A percentile compares a stretch with the other conserved stretches of the same genome.
Conservation (phyloP, 2,113 vertebrate genomes). For the Chelonoidis abingdonii region DNA sequence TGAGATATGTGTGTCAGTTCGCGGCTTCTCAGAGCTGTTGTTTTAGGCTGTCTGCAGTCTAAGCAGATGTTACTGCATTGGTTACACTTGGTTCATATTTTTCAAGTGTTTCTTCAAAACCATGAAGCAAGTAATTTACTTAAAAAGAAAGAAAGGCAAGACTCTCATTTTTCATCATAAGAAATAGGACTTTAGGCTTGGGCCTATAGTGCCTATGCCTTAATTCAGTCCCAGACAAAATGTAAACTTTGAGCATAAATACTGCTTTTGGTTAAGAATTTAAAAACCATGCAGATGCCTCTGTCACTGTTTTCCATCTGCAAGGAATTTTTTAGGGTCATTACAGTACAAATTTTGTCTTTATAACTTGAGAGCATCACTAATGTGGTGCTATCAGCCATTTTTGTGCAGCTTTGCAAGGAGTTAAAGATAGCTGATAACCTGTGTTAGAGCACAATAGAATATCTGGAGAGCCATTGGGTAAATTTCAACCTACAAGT, state of each 20-base stretch:
- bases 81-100: neutral
- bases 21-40: neutral
- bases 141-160: neutral
- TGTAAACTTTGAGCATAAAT: neutral
- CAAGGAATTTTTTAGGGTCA: neutral
- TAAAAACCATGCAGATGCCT: fast-evolving
- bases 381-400: neutral
- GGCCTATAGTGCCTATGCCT: neutral
- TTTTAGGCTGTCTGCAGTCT: neutral
- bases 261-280: neutral
- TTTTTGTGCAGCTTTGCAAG: neutral
- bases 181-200: neutral
- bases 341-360: neutral
- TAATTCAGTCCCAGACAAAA: neutral
- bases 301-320: fast-evolving
- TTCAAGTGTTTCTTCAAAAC: neutral
- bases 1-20: neutral
- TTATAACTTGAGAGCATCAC: neutral
- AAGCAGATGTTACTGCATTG: neutral
- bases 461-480: neutral
- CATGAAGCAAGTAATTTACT: neutral
- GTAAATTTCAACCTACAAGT: neutral
- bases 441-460: neutral
- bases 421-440: neutral
- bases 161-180: neutral